These are phyloP conservation scores for Helogale parvula DNA, from an alignment of 2,113 vertebrate genomes.

Conservation along the genomic window DNA sequence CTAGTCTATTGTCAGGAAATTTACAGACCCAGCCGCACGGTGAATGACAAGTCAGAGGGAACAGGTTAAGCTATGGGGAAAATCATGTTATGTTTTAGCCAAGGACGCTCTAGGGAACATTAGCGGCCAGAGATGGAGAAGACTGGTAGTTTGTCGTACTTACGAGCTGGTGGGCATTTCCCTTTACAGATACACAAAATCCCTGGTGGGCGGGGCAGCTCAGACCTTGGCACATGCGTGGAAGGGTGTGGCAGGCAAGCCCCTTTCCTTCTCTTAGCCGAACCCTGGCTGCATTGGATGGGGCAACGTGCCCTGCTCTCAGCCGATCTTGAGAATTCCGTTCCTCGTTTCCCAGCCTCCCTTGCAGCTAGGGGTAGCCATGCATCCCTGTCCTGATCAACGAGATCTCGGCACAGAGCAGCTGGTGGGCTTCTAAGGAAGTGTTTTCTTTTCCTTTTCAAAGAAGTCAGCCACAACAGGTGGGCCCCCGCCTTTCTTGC, in stretches of 20 bases:
- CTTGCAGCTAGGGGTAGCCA: background rate
- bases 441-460: background rate
- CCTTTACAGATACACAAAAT: background rate
- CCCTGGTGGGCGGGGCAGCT: accelerated
- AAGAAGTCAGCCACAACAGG: background rate
- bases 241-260: background rate
- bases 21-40: background rate
- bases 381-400: background rate
- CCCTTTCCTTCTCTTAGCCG: background rate
- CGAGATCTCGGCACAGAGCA: background rate
- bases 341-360: constrained; percentile 27
- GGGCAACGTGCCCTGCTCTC: background rate
- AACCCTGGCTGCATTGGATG: background rate
- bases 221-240: accelerated
- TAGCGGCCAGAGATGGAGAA: accelerated
- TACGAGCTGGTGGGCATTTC: accelerated
- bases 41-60: background rate
- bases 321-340: background rate
- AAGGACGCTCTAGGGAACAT: background rate
- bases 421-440: background rate
- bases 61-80: background rate
- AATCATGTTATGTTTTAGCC: background rate
- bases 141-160: background rate
- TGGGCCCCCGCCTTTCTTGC: background rate
- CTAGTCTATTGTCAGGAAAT: background rate